Evolutionary conservation across 2,888 invertebrate species (phyloP), one percentile per base, ranked within the genome.

Genomic region (Nezara viridula): DNA sequence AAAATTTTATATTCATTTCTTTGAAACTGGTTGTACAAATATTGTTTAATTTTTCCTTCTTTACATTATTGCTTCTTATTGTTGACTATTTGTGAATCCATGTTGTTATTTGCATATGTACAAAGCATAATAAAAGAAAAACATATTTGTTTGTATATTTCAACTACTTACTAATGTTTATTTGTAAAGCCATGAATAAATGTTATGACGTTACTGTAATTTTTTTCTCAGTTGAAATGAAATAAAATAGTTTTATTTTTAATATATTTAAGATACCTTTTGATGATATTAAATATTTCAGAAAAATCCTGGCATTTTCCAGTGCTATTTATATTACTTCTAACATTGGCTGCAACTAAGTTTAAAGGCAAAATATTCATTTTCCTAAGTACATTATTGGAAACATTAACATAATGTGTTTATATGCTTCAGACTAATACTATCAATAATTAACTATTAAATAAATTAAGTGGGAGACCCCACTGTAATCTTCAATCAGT

Each of bases 181-280:
- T 88, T 88, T 88, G 88, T 88, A 60, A 88, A 66, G 49, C 66
- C 88, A 88, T 73, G 60, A 86, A 88, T 88, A 88, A 88, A 88
- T 88, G 44, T 55, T 88, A 49, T 88, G 88, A 73, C 66, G 49
- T 88, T 86, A 66, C 44, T 66, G 44, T 88, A 66, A 47, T 49
- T 60, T 55, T 88, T 81, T 81, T 81, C 44, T 44, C 44, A 47
- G 81, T 44, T 81, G 44, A 81, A 47, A 14, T 24, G 40, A 40
- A 77, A 44, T 81, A 47, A 81, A 81, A 81, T 81, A 73, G 21
- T 73, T 73, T 73, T 73, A 73, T 73, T 73, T 73, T 73, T 37
- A 37, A 73, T 73, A 73, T 12, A 32, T 73, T 73, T 73, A 32
- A 32, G 66, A 73, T 27, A 27, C 66, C 66, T 73, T 73, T 73